Evolutionary conservation across 2,113 vertebrate species (phyloP).

Genomic region (Dasyurus viverrinus): DNA sequence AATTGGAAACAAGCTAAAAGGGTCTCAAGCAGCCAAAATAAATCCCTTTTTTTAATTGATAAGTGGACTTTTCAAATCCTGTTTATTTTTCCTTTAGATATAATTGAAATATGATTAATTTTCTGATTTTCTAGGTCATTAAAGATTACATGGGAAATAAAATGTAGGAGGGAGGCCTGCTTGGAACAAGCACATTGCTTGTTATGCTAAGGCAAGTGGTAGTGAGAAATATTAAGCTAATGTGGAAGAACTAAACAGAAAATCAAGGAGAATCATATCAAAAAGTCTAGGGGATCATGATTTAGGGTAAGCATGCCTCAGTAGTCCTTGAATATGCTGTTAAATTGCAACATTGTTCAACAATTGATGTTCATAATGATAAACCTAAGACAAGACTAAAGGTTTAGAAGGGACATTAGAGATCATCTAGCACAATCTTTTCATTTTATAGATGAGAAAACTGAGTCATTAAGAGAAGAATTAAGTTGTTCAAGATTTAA

Average conservation of each 20-base stretch:
- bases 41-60: not conserved
- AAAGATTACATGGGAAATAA: not conserved
- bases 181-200: not conserved
- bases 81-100: conserved; percentile 2
- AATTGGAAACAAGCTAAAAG: not conserved
- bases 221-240: not conserved
- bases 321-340: not conserved
- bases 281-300: not conserved
- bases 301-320: not conserved
- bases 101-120: not conserved
- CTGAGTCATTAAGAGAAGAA: not conserved
- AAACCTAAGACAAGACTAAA: not conserved
- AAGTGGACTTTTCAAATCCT: not conserved
- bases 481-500: not conserved
- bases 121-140: conserved; percentile 11
- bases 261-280: not conserved
- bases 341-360: not conserved
- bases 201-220: not conserved
- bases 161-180: not conserved
- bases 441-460: not conserved
- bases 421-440: not conserved
- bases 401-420: not conserved
- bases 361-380: not conserved
- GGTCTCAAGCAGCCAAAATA: not conserved
- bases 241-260: not conserved